These are phyloP conservation scores for Irena cyanogastra DNA, from an alignment of 2,113 vertebrate species.

Conservation along the genomic window DNA sequence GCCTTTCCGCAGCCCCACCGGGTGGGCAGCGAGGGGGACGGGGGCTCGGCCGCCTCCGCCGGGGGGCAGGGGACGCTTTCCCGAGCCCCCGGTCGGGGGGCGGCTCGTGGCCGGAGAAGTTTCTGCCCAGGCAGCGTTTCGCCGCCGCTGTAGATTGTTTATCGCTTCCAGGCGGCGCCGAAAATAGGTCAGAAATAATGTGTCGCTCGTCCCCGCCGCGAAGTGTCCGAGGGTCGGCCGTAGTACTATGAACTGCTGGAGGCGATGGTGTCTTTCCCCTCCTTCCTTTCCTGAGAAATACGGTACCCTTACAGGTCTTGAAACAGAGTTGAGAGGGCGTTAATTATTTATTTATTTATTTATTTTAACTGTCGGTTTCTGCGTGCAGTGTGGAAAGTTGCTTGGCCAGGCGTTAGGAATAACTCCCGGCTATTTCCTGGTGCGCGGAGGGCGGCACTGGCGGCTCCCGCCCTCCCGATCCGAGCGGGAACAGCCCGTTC, in stretches of 20 bases:
- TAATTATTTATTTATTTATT: background rate
- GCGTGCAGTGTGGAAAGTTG: background rate
- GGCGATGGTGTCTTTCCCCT: background rate
- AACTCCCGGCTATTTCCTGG: background rate
- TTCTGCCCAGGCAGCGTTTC: background rate
- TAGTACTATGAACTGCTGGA: background rate
- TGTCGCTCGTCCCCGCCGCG: background rate
- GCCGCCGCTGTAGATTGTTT: background rate
- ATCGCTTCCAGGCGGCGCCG: background rate
- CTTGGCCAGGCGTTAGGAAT: background rate
- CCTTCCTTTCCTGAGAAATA: background rate
- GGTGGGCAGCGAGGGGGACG: background rate
- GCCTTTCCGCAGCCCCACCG: background rate
- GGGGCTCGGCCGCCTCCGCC: background rate
- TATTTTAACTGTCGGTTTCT: background rate
- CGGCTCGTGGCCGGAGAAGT: background rate
- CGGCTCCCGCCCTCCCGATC: background rate
- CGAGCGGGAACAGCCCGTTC: background rate
- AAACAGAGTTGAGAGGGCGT: background rate
- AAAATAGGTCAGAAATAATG: constrained; percentile 20
- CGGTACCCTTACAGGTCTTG: background rate
- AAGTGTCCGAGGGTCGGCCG: background rate
- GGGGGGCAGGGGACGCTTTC: background rate
- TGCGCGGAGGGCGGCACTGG: background rate
- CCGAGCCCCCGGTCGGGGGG: too few relatives aligned